phyloP scores from a whole-genome alignment of 2,797 vertebrate species.

The Leptatherina wallacei region DNA sequence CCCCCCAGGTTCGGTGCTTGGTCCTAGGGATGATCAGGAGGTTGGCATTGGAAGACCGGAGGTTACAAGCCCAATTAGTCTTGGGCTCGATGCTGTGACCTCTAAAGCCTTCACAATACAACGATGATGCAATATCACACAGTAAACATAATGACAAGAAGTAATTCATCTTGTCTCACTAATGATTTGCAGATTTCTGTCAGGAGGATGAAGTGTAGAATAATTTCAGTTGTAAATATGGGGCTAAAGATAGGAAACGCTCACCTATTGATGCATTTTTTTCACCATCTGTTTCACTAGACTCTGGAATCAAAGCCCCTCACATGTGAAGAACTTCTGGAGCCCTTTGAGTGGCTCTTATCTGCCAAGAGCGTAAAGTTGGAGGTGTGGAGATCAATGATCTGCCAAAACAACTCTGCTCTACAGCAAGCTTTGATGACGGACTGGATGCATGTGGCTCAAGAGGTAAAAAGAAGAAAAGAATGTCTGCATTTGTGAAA shows the following conservation, averaged over 20 bases:
- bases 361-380: constrained; percentile 51
- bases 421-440: constrained; percentile 44
- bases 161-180: no score
- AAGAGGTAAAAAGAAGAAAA: constrained; percentile 61
- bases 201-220: not conserved
- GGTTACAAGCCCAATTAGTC: no score
- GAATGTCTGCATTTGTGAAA: not conserved
- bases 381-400: constrained; percentile 57
- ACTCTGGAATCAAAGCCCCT: constrained; percentile 13
- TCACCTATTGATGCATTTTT: constrained; percentile 1
- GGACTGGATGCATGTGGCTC: constrained; percentile 58
- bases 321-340: constrained; percentile 64
- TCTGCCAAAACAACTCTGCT: constrained; percentile 67
- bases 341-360: constrained; percentile 74
- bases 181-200: not conserved
- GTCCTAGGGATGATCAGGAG: no score
- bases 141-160: no score
- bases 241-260: not conserved
- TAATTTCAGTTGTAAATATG: constrained; percentile 2
- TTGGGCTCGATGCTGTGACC: no score
- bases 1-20: no score
- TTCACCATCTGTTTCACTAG: constrained; percentile 41
- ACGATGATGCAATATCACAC: no score
- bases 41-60: no score
- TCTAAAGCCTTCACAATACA: no score